Base-by-base conservation (phyloP, 2,113 vertebrate species). In the Urocitellus parryii region DNA sequence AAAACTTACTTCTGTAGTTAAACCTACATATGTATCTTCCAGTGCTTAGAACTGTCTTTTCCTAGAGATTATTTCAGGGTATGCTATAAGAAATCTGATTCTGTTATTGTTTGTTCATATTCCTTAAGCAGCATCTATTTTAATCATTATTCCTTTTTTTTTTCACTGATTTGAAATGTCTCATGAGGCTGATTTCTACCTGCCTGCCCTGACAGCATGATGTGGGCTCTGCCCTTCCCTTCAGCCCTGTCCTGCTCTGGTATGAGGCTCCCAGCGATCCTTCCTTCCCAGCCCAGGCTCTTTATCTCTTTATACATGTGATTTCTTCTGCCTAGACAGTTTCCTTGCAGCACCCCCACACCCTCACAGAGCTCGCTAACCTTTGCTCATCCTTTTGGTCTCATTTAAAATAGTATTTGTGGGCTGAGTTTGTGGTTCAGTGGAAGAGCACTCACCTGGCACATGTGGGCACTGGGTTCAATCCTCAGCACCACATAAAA, bases 1-100 rank as follows among this genome's bases (percentile, higher is more conserved):
- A 83, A 90, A 61, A 85, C 96, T 76, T 95, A 78, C 42, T 80
- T 76, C 56, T 80, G 2, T 89, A 65, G 45, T 86, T 96, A 96
- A 51, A 88, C 73, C 53, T 94, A 0, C 32, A 8, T 84, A 70
- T 82, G 48, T 93, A 39, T 45, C 45, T 88, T 72, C 27, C 2
- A 78, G 14, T 56, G 37, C 74, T 81, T 88, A 93, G 85, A 95
- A 63, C 79, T 68, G 12, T 51, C 53, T 27, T 93, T 89, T 61
- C 92, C 27, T 72, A 56, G 42, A 93, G 73, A 73, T 93, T 90
- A 56, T 78, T 90, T 94, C 39, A 51, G 73, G 34, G 14, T 74
- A 17, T 95, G 37, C 37, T 79, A 0, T 95, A 92, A 65, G 83
- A 63, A 29, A 29, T 76, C 29, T 86, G 85, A 77, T 24, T 77